Base-by-base conservation (phyloP, 2,888 invertebrate genomes). In the Panopea generosa region DNA sequence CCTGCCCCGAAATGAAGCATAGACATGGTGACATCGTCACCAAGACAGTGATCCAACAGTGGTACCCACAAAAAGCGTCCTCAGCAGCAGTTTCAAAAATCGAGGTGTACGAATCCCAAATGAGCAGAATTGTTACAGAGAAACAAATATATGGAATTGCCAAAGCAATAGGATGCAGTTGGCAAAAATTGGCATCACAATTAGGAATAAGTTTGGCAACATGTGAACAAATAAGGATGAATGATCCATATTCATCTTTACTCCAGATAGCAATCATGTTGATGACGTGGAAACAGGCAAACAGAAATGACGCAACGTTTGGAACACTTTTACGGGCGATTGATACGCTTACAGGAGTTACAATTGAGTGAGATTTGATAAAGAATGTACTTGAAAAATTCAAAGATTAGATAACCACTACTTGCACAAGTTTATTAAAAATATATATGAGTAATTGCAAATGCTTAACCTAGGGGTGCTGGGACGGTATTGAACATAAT, bases 341-440 rank as follows among this genome's bases (percentile, higher is more conserved):
- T 33, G 62, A 62, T 18, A 38, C 27, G 16, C 26, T 38, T n/a
- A 33, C 24, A 20, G 20, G 22, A 16, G 52, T 62, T 22, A 18
- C 49, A 2, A 62, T 62, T 16, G 52, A 62, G n/a, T 62, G 62
- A 52, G n/a, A n/a, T n/a, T n/a, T n/a, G n/a, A n/a, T n/a, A n/a
- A n/a, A n/a, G n/a, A n/a, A n/a, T n/a, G n/a, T n/a, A n/a, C n/a
- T n/a, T n/a, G n/a, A n/a, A n/a, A n/a, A n/a, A n/a, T n/a, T n/a
- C n/a, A n/a, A n/a, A n/a, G n/a, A n/a, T n/a, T n/a, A n/a, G n/a
- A n/a, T n/a, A n/a, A n/a, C n/a, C n/a, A n/a, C n/a, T n/a, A n/a
- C n/a, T n/a, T n/a, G n/a, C n/a, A n/a, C n/a, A n/a, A n/a, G n/a
- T n/a, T n/a, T n/a, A n/a, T n/a, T n/a, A n/a, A n/a, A n/a, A n/a